These are phyloP conservation scores for Holcopasites calliopsidis DNA, from an alignment of 1,140 invertebrate species.

Conservation along the genomic window DNA sequence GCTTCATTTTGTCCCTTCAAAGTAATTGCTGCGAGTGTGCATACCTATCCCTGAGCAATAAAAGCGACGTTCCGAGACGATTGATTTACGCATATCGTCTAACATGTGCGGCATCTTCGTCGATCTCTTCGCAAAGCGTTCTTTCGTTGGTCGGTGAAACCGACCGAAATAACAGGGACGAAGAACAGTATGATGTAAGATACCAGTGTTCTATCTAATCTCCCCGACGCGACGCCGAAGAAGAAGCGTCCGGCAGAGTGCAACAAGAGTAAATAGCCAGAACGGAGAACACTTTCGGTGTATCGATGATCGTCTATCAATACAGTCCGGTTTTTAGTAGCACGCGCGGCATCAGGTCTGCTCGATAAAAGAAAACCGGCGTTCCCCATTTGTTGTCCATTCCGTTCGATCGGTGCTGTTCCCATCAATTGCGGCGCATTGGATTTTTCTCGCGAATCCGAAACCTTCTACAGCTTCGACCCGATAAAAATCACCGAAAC, in stretches of 20 bases:
- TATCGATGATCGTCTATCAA: slow-evolving; percentile 52
- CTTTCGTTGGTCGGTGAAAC: too few species aligned
- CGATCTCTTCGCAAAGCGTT: too few species aligned
- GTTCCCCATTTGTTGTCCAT: slow-evolving; percentile 1
- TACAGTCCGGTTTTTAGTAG: slow-evolving; percentile 39
- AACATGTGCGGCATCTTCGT: too few species aligned
- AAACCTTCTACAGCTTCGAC: neutral
- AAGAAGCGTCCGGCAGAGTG: slow-evolving; percentile 19
- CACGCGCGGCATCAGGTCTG: slow-evolving; percentile 34
- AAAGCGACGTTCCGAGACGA: too few species aligned
- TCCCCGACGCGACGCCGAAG: slow-evolving; percentile 1
- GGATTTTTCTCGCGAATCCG: neutral
- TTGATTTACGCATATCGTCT: too few species aligned
- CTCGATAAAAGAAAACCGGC: slow-evolving; percentile 42
- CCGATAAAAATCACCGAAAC: neutral
- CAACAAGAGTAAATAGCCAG: slow-evolving; percentile 50
- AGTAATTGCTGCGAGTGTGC: too few species aligned
- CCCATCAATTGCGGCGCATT: neutral
- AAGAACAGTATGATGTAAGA: slow-evolving; percentile 32
- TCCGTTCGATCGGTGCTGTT: neutral
- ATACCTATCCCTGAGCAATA: too few species aligned
- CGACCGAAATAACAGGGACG: slow-evolving; percentile 23
- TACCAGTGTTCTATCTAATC: slow-evolving; percentile 60
- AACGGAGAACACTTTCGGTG: slow-evolving; percentile 56
- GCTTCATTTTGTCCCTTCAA: too few species aligned